phyloP scores from a whole-genome alignment of 1,140 invertebrate species.

The Neuroterus valhalla region DNA sequence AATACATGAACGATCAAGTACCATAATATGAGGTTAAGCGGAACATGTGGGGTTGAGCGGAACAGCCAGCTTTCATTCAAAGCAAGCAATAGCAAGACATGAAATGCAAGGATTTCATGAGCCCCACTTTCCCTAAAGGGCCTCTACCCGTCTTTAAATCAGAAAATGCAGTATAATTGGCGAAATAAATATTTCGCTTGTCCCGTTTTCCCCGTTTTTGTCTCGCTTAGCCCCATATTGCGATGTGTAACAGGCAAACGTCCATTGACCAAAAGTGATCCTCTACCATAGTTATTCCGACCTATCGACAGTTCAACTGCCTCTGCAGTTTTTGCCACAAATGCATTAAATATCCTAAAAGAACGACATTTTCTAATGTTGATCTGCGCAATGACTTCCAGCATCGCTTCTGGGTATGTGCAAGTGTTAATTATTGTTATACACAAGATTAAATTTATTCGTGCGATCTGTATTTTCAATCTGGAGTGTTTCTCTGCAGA shows the following conservation, averaged over 20 bases:
- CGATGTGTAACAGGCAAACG: conserved; percentile 58
- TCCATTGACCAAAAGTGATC: conserved; percentile 60
- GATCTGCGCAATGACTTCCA: conserved; percentile 20
- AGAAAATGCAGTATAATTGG: too few species aligned
- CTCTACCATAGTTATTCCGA: conserved; percentile 41
- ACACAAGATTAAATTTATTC: conserved; percentile 10
- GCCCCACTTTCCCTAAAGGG: too few species aligned
- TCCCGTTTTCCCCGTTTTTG: conserved; percentile 34
- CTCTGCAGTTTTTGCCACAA: conserved; percentile 35
- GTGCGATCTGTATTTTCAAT: background rate
- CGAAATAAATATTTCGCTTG: too few species aligned
- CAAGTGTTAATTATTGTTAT: conserved; percentile 17
- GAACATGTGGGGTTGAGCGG: too few species aligned
- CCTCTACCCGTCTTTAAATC: too few species aligned
- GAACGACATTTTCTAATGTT: background rate
- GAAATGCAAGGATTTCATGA: too few species aligned
- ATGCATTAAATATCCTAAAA: conserved; percentile 7
- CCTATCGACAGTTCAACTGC: conserved; percentile 41
- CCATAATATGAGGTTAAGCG: too few species aligned
- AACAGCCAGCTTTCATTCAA: too few species aligned
- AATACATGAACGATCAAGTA: conserved; percentile 58
- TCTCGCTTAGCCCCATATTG: conserved; percentile 29
- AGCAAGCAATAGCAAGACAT: too few species aligned
- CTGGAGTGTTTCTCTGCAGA: too few species aligned
- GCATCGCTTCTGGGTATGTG: conserved; percentile 16